Base-by-base conservation (phyloP, 2,888 invertebrate genomes). In the Tenthredo amoena region DNA sequence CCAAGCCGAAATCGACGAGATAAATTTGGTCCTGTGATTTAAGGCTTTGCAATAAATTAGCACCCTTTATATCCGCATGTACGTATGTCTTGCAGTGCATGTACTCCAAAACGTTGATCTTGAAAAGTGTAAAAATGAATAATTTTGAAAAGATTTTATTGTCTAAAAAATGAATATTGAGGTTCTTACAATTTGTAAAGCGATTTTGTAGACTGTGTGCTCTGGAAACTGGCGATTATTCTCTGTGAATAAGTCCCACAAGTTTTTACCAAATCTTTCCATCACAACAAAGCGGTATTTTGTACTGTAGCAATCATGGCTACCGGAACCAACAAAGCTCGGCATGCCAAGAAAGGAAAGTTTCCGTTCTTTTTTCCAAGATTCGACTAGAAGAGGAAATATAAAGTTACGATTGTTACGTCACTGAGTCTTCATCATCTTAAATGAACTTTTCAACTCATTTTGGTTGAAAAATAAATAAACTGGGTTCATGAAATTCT, bases 11-110 rank as follows among this genome's bases (percentile, higher is more conserved):
- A 94, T 99, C 99, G 0, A 99, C 97, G 12, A 99, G 94, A 93
- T 96, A 99, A 0, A 98, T 96, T 90, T 97, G 96, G 88, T 96
- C 95, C 88, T 95, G 95, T 0, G 96, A 95, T 47, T 95, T 95
- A 62, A 95, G 93, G 0, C 98, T 98, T 72, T 98, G 93, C 34
- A 99, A 94, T 87, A 99, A 96, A 94, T 99, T 99, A 12, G 97
- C 97, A 0, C 98, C 99, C 94, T 99, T 99, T 7, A 99, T 96
- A 93, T 99, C 99, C 0, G 97, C 99, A 93, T 99, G 99, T 0
- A 98, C 97, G 92, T 99, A 99, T 3, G 97, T 97, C 88, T 96
- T 96, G 84, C 95, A 95, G 93, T 99, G 99, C 88, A 99, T 97
- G 92, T 98, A 99, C 92, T 99, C 98, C 87, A 99, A 94, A 2